Base-by-base conservation (phyloP, 2,113 vertebrate genomes). In the Merops nubicus region DNA sequence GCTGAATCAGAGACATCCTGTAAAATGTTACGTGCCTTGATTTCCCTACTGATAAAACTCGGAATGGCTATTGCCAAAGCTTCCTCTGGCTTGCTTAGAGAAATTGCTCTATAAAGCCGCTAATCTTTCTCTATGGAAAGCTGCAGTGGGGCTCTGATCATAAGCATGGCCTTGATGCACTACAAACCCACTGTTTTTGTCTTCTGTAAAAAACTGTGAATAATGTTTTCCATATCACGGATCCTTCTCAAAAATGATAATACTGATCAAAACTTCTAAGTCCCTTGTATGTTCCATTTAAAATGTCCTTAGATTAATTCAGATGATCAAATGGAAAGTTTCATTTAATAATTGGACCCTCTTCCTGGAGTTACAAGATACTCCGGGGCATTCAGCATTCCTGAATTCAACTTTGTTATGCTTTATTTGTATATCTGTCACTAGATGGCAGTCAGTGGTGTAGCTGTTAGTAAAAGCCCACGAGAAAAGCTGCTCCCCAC, bases 21-120 rank as follows among this genome's bases (percentile, higher is more conserved):
- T 57, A 63, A 93, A 95, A 69, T 68, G 63, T 31, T 74, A 77
- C 15, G 11, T 87, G 60, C 7, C 43, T 91, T 85, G 43, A 43
- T 87, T 91, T 87, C 26, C 51, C 14, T 75, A 18, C 5, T 74
- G 60, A 7, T 81, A 75, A 80, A 92, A 26, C n/a, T 48, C 88
- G 48, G 75, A 84, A 48, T n/a, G 34, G 15, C 40, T 59, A 45
- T 33, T 92, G 69, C 26, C 60, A 91, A 51, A 86, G 7, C 36
- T 84, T 51, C 17, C 4, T 59, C 51, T 81, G 63, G 15, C 38
- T 83, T 92, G 5, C 9, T 83, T 88, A 51, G 21, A 50, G 21
- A 65, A 68, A 5, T 82, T 56, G 4, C 15, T 60, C 57, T 31
- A 51, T 85, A 88, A 64, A 8, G 0, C 54, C 77, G 13, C 23